Evolutionary conservation across 2,113 vertebrate genomes (phyloP).

Genomic region (Colius striatus): DNA sequence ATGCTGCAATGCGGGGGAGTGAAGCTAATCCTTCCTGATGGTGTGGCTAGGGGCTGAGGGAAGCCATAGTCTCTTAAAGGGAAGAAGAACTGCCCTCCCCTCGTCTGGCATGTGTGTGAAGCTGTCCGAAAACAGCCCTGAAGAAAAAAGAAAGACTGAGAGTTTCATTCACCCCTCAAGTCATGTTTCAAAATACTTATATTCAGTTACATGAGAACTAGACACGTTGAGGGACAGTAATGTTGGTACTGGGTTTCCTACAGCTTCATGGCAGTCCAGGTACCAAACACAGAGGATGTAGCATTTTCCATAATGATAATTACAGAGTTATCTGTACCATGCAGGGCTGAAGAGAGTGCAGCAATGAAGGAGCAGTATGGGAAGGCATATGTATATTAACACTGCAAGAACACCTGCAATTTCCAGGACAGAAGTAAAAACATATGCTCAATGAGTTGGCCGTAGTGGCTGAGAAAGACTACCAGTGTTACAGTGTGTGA

Average conservation of each 20-base stretch:
- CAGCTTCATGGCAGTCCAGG: too few relatives aligned
- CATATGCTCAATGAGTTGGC: not conserved
- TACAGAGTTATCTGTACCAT: fast-evolving
- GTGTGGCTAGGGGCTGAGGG: not conserved
- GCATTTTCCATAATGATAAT: not conserved
- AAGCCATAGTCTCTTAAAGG: not conserved
- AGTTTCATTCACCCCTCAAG: not conserved
- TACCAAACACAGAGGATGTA: not conserved
- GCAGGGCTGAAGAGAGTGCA: not conserved
- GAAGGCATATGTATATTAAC: fast-evolving
- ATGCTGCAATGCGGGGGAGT: not conserved
- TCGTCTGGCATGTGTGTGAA: not conserved
- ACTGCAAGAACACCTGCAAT: not conserved
- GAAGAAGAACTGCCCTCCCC: not conserved
- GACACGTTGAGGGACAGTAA: not conserved
- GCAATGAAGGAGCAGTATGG: not conserved
- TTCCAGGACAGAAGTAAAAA: not conserved
- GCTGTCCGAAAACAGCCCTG: not conserved
- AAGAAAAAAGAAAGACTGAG: not conserved
- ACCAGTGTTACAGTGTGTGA: fast-evolving
- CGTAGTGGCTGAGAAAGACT: not conserved
- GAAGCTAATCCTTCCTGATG: not conserved
- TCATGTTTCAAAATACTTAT: not conserved
- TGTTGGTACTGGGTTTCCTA: not conserved
- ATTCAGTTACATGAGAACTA: not conserved